phyloP scores from a whole-genome alignment of 2,888 invertebrate genomes.

The Meliscaeva auricollis region DNA sequence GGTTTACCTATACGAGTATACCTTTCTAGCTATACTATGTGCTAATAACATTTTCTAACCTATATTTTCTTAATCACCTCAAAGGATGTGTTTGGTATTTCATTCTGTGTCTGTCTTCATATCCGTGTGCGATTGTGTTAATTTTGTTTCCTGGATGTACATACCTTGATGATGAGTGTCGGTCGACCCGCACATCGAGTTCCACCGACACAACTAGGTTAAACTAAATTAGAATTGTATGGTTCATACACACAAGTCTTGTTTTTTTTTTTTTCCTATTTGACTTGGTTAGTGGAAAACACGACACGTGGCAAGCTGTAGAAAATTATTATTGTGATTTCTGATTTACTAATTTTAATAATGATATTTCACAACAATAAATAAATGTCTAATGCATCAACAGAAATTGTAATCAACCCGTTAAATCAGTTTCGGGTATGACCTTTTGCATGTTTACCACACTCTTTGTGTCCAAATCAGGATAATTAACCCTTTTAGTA shows the following conservation, averaged over 20 bases:
- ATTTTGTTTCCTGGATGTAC: conserved; percentile 15
- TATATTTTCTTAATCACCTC: conserved; percentile 43
- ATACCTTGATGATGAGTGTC: neutral
- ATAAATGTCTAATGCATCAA: conserved; percentile 24
- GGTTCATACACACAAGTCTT: neutral
- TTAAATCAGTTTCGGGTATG: conserved; percentile 27
- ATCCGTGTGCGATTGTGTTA: conserved; percentile 28
- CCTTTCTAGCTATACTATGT: neutral
- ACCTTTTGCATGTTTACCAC: conserved; percentile 33
- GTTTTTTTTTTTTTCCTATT: neutral
- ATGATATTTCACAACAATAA: conserved; percentile 20
- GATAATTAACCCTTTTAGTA: conserved; percentile 28
- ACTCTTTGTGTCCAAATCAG: conserved; percentile 24
- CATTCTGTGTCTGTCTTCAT: neutral
- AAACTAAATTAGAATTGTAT: conserved; percentile 14
- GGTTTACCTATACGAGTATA: neutral
- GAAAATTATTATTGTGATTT: conserved; percentile 4
- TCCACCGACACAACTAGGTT: conserved; percentile 9
- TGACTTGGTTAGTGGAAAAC: neutral
- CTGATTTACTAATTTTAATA: conserved; percentile 21
- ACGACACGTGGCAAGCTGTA: conserved; percentile 4
- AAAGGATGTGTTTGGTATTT: conserved; percentile 36
- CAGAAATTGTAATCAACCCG: conserved; percentile 6
- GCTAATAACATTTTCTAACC: conserved; percentile 8
- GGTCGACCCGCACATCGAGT: neutral